A percentile compares a stretch with the other conserved stretches of the same genome.
phyloP scores from a whole-genome alignment of 2,113 vertebrate species.

The Forbesichthys agassizii region DNA sequence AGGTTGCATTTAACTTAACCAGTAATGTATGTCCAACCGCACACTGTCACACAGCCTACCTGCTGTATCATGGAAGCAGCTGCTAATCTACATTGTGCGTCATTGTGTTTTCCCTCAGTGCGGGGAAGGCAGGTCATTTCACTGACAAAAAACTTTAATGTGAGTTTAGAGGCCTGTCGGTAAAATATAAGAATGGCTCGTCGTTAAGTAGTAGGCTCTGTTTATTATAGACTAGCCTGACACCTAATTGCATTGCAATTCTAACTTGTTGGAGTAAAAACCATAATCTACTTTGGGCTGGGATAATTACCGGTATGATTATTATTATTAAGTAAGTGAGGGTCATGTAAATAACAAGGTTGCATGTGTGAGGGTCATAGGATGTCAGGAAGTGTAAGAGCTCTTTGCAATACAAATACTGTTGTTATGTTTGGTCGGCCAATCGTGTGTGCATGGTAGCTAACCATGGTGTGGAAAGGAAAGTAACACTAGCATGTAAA shows the following conservation, averaged over 20 bases:
- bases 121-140: not conserved
- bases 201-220: too few relatives aligned
- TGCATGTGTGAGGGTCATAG: not conserved
- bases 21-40: not conserved
- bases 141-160: not conserved
- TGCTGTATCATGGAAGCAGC: not conserved
- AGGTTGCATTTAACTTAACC: slow-evolving; percentile 63
- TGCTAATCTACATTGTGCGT: slow-evolving; percentile 6
- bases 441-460: not conserved
- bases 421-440: not conserved
- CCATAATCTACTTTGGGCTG: too few relatives aligned
- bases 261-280: too few relatives aligned
- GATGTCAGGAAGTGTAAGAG: not conserved
- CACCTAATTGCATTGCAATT: not conserved
- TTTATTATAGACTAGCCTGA: too few relatives aligned
- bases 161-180: not conserved
- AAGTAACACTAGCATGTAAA: not conserved
- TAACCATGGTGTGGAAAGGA: not conserved
- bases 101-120: not conserved
- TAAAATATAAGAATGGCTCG: not conserved
- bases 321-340: too few relatives aligned
- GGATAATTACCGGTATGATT: too few relatives aligned
- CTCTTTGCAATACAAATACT: not conserved
- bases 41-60: not conserved
- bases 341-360: not conserved